Conservation (phyloP, 1,140 invertebrate species). For the Anagrus nilaparvatae region DNA sequence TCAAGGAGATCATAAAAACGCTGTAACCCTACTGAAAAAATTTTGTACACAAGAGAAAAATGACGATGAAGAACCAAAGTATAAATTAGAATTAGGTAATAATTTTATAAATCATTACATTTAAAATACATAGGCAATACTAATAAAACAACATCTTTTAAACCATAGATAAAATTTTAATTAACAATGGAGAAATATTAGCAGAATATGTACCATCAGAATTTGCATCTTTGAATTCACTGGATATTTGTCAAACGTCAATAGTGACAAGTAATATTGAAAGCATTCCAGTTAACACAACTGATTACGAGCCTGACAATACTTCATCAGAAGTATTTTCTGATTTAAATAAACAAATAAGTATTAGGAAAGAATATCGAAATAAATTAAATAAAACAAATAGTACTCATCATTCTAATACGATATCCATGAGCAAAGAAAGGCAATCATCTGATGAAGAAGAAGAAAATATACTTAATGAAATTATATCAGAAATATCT, state of each 20-base stretch:
- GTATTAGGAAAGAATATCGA: no score
- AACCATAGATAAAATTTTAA: slow-evolving; percentile 47
- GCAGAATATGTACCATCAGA: slow-evolving; percentile 45
- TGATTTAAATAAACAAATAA: background rate
- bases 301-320: slow-evolving; percentile 1
- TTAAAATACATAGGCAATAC: background rate
- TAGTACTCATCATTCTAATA: no score
- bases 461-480: slow-evolving; percentile 22
- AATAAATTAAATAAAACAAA: no score
- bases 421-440: no score
- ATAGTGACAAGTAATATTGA: background rate
- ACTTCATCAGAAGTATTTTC: background rate
- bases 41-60: slow-evolving; percentile 21
- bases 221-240: background rate
- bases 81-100: slow-evolving; percentile 30
- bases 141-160: slow-evolving; percentile 4
- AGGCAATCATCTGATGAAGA: slow-evolving; percentile 17
- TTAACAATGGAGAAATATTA: slow-evolving; percentile 46
- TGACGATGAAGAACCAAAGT: slow-evolving; percentile 20
- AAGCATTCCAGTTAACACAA: background rate
- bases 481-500: slow-evolving; percentile 28
- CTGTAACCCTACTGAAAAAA: slow-evolving; percentile 42
- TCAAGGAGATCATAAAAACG: slow-evolving; percentile 54
- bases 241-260: no score
- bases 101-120: background rate